phyloP scores from a whole-genome alignment of 2,797 vertebrate species.

The Dryobates pubescens region DNA sequence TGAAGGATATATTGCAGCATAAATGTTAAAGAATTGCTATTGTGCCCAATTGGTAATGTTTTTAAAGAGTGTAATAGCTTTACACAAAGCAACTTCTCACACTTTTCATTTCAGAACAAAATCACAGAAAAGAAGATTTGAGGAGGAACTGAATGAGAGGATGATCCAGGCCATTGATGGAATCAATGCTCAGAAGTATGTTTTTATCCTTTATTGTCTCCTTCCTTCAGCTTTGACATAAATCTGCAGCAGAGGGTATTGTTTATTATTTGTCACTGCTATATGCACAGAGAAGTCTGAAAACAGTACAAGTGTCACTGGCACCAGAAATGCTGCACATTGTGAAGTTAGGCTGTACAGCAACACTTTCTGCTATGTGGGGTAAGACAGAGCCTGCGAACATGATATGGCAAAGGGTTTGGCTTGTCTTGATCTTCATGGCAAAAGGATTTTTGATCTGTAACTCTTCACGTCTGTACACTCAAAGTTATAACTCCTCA shows the following conservation, averaged over 20 bases:
- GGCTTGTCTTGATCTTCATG: not conserved
- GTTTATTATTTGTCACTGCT: not conserved
- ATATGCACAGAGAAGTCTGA: not conserved
- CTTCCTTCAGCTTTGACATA: not conserved
- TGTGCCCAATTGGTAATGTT: not conserved
- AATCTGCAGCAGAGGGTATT: not conserved
- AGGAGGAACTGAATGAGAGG: constrained; percentile 93
- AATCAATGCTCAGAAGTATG: constrained; percentile 95
- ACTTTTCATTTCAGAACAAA: constrained; percentile 84
- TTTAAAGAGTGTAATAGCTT: not conserved
- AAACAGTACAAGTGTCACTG: not conserved
- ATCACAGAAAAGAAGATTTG: constrained; percentile 94
- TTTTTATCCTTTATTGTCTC: not conserved
- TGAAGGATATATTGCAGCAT: not conserved
- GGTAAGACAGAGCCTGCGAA: not conserved
- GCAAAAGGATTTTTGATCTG: not conserved
- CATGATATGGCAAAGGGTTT: not conserved
- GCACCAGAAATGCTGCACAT: not conserved
- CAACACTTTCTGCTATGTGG: not conserved
- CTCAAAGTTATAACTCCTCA: not conserved
- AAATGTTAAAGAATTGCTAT: not conserved
- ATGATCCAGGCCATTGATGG: constrained; percentile 96
- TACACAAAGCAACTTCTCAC: not conserved
- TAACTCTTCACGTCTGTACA: not conserved
- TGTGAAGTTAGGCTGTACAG: not conserved